phyloP scores from a whole-genome alignment of 2,888 invertebrate genomes.

The Choristoneura rosaceana region DNA sequence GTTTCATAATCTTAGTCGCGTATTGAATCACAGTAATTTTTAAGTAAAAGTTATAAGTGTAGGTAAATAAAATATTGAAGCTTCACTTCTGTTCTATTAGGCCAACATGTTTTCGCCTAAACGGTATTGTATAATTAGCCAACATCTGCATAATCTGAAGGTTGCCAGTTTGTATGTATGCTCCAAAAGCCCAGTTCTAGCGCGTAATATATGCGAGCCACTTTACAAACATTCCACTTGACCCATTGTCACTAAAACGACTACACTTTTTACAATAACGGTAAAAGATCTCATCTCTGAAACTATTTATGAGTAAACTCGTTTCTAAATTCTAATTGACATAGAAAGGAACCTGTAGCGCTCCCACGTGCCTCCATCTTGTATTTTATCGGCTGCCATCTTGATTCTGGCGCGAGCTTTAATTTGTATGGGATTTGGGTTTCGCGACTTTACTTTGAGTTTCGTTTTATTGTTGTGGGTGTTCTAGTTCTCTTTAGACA shows the following conservation, averaged over 20 bases:
- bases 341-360: constrained; percentile 65
- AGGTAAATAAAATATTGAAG: neutral
- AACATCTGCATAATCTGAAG: constrained; percentile 48
- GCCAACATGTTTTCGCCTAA: constrained; percentile 13
- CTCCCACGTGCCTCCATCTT: constrained; percentile 62
- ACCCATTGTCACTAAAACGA: constrained; percentile 60
- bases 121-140: constrained; percentile 24
- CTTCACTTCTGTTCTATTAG: neutral
- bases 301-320: constrained; percentile 56
- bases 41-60: neutral
- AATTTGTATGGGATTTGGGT: constrained; percentile 69
- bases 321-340: constrained; percentile 67
- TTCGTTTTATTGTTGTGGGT: constrained; percentile 64
- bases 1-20: too few relatives aligned
- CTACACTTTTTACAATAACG: constrained; percentile 67
- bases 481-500: constrained; percentile 60
- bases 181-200: constrained; percentile 58
- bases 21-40: neutral
- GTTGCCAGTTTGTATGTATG: constrained; percentile 45
- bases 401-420: constrained; percentile 49
- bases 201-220: constrained; percentile 57
- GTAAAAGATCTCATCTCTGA: constrained; percentile 58
- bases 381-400: constrained; percentile 54
- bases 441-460: constrained; percentile 54
- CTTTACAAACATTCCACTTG: constrained; percentile 56